Evolutionary conservation across 2,888 invertebrate species (phyloP).

Genomic region (Marasmarcha lunaedactyla): DNA sequence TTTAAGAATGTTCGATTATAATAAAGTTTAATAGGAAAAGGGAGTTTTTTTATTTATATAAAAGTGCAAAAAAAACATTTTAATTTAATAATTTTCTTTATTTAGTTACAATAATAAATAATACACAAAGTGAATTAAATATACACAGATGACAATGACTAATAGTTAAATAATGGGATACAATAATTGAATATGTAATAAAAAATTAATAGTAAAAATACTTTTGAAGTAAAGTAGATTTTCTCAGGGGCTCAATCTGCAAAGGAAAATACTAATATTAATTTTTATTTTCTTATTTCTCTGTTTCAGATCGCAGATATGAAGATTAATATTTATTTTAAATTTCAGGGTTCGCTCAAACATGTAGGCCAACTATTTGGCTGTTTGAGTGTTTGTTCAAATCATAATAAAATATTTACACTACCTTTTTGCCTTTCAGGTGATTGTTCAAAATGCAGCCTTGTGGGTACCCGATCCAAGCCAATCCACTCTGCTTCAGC

Average conservation of each 20-base stretch:
- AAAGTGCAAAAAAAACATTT: conserved; percentile 19
- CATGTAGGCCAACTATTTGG: conserved; percentile 24
- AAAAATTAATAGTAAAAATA: conserved; percentile 9
- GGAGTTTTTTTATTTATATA: conserved; percentile 46
- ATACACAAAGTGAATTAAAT: conserved; percentile 28
- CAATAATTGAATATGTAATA: conserved; percentile 5
- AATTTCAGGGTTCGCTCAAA: conserved; percentile 52
- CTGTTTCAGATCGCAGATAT: conserved; percentile 57
- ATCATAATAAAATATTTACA: conserved; percentile 34
- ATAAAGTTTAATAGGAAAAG: conserved; percentile 47
- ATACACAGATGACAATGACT: conserved; percentile 23
- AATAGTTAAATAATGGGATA: conserved; percentile 17
- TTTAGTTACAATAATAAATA: conserved; percentile 31
- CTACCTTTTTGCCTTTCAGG: conserved; percentile 70
- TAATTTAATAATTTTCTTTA: conserved; percentile 14
- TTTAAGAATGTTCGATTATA: conserved; percentile 12
- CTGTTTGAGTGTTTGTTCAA: conserved; percentile 55
- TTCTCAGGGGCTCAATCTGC: conserved; percentile 44
- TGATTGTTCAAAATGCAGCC: conserved; percentile 68
- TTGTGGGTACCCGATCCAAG: conserved; percentile 75
- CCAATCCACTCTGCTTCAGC: conserved; percentile 73
- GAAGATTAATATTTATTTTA: conserved; percentile 49
- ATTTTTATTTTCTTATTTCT: conserved; percentile 54
- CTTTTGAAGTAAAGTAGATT: conserved; percentile 11
- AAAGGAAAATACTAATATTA: conserved; percentile 38